phyloP scores from a whole-genome alignment of 1,140 invertebrate genomes.

The Drosophila pseudoobscura region DNA sequence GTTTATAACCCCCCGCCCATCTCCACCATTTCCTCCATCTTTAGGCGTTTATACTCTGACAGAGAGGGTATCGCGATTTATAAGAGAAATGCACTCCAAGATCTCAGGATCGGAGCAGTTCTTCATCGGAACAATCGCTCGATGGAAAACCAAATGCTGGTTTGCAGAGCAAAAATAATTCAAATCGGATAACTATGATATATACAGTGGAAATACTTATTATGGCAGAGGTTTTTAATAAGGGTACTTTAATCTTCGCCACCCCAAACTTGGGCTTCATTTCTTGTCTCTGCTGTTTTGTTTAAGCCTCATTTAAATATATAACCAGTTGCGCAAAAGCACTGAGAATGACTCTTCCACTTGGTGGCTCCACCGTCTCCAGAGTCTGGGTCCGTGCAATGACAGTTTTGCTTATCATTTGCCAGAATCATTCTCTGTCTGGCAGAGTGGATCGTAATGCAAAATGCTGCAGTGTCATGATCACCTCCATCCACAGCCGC shows the following conservation, averaged over 20 bases:
- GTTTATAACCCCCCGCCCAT: not conserved
- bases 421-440: slow-evolving; percentile 52
- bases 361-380: not conserved
- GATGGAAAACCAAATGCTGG: too few species aligned
- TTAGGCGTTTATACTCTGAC: too few species aligned
- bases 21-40: not conserved
- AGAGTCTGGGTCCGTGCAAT: slow-evolving; percentile 24
- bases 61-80: too few species aligned
- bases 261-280: not conserved
- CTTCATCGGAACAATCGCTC: too few species aligned
- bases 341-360: slow-evolving; percentile 1
- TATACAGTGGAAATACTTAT: too few species aligned
- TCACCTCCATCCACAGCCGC: slow-evolving; percentile 24
- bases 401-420: slow-evolving; percentile 80
- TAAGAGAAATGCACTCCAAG: too few species aligned
- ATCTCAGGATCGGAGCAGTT: too few species aligned
- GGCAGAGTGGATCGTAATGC: slow-evolving; percentile 25
- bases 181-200: too few species aligned
- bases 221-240: not conserved
- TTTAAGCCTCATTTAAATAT: slow-evolving; percentile 57
- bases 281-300: slow-evolving; percentile 19
- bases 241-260: not conserved
- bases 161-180: too few species aligned
- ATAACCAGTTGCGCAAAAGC: slow-evolving; percentile 61
- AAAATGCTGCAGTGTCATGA: slow-evolving; percentile 52